Evolutionary conservation across 2,797 vertebrate species (phyloP).

Genomic region (Cryptoblepharus egeriae): DNA sequence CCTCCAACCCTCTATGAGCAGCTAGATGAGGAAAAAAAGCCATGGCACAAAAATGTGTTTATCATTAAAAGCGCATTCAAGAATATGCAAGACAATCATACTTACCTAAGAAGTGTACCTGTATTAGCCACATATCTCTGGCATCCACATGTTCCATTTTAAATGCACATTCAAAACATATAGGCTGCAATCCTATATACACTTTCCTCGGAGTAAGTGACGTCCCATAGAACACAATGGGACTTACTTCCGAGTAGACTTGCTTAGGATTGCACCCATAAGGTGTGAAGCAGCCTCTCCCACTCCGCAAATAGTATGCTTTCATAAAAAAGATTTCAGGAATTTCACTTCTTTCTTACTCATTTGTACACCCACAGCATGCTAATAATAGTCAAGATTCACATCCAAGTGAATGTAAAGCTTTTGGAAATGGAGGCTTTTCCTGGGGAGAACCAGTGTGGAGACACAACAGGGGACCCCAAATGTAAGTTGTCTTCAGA

Average conservation of each 20-base stretch:
- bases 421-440: background rate
- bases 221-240: no score
- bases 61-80: background rate
- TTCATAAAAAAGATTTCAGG: background rate
- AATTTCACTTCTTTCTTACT: background rate
- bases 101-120: no score
- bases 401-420: background rate
- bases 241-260: no score
- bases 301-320: background rate
- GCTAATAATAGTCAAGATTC: slow-evolving; percentile 1
- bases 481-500: background rate
- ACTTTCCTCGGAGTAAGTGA: no score
- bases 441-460: background rate
- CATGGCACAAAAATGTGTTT: no score
- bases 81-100: background rate
- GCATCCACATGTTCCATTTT: background rate
- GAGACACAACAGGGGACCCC: background rate
- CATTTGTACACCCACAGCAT: background rate
- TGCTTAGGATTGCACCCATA: no score
- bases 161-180: background rate
- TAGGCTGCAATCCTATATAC: no score
- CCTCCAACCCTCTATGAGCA: background rate
- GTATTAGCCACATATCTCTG: background rate
- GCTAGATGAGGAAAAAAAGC: background rate
- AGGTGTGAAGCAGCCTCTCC: background rate